Base-by-base conservation (phyloP, 1,140 invertebrate genomes). In the Andrena cerasifolii region DNA sequence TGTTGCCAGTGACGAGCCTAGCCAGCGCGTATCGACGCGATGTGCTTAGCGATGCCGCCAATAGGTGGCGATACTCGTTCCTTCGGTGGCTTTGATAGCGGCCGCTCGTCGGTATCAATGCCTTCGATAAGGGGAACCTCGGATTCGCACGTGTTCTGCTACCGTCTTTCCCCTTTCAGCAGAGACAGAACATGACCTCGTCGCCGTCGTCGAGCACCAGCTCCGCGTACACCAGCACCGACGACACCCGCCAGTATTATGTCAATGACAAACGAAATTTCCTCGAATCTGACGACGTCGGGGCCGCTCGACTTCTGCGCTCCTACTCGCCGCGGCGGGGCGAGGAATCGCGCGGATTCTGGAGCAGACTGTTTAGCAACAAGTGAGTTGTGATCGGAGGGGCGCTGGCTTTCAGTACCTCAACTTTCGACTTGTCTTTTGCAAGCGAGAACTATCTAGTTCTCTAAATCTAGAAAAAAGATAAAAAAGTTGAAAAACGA, bases 301-400 rank as follows among this genome's bases (percentile, higher is more conserved):
- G 82, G 3, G 83, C 78, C n/a, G 45, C 49, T 26, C 79, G 82
- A 40, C 78, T 84, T n/a, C 66, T 84, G n/a, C 61, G 66, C 16
- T 43, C 66, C 12, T 83, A 72, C 10, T 61, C 31, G 5, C 67
- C 80, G 21, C 40, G 26, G 24, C 80, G 66, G 3, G 36, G 36
- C 12, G 36, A 43, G 36, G 75, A 54, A 40, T 43, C 81, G 36
- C 66, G 40, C 28, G 33, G 61, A 63, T 43, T 77, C 10, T 26
- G 78, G 21, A 45, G 31, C n/a, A 74, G 47, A 36, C 56, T 80
- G n/a, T 66, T 61, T 40, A 36, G 58, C 49, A 21, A 87, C 40
- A 88, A 85, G 85, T 89, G 80, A 88, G 83, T 87, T 21, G 16
- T 6, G 53, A 47, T 26, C 7, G 18, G 31, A 58, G 36, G n/a